A percentile compares a stretch with the other conserved stretches of the same genome.
Conservation (phyloP, 2,113 vertebrate species). For the Bufo gargarizans region DNA sequence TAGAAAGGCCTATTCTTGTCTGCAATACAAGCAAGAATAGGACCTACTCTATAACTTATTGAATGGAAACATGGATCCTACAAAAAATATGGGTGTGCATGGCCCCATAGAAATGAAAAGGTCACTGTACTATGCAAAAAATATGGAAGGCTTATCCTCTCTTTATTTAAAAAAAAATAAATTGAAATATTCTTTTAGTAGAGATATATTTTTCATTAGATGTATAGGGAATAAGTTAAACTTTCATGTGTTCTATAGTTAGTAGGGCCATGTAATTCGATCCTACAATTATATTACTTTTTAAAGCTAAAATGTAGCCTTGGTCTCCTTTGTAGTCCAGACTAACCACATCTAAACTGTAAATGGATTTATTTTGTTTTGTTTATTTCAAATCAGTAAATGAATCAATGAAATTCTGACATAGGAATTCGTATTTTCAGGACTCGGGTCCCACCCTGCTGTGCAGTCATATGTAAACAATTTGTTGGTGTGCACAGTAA, state of each 20-base stretch:
- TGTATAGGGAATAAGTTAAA: neutral
- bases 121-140: no score
- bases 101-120: no score
- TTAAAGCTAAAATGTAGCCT: neutral
- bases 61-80: no score
- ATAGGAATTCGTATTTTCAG: neutral
- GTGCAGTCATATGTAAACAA: conserved; percentile 49
- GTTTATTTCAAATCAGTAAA: conserved; percentile 21
- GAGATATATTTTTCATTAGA: neutral
- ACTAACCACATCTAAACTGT: conserved; percentile 18
- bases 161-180: neutral
- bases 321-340: neutral
- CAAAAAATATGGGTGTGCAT: no score
- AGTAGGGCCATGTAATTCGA: neutral
- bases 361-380: neutral
- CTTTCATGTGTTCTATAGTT: neutral
- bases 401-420: conserved; percentile 22
- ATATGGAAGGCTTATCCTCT: no score
- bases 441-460: conserved; percentile 5
- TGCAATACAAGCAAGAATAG: no score
- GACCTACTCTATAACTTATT: no score
- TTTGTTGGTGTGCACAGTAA: conserved; percentile 43
- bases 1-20: no score
- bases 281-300: neutral
- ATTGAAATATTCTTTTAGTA: neutral